Evolutionary conservation across 1,140 invertebrate genomes (phyloP), one percentile per base, ranked within the genome.

Genomic region (Agrypnia vestita): DNA sequence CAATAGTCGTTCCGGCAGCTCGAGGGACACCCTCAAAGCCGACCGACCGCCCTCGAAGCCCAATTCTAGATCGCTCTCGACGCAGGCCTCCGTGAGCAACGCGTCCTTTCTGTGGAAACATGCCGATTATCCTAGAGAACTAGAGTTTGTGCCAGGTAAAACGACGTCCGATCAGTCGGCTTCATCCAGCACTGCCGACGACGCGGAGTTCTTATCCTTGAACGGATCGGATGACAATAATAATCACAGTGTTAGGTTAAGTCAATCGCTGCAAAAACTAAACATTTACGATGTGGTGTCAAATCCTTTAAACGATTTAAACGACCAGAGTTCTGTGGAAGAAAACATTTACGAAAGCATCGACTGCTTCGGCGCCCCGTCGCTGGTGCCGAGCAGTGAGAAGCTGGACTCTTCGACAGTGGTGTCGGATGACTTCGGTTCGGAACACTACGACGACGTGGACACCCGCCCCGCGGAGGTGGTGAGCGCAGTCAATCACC

Each of bases 401-500:
- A 88, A 87, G 75, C 88, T 88, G 84, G 88, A 89, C 80, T 89
- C 87, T 80, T 88, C 88, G 80, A 89, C 88, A 55, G 86, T 89
- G 74, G 88, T 87, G 15, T 89, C 88, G 4, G 88, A 89, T 79
- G 88, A 89, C 84, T 89, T 88, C 75, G 88, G 88, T 72, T 88
- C 88, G 3, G 88, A 89, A 82, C 85, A 88, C 79, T 89, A 88
- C 76, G 87, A 88, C 78, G 87, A 87, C 25, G 87, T 87, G 55
- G 86, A 87, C 82, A 86, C 86, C 21, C 87, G 88, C 13, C 9
- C 12, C 78, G 88, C 87, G 81, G 85, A 88, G 59, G 87, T 87
- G 78, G 88, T 89, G 83, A 89, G 87, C 87, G 88, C 88, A 84
- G 87, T 89, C 81, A 89, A 89, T 84, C 87, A 88, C 80, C 88